Conservation (phyloP, 2,797 vertebrate genomes). For the Pangasius sanitwongsei region DNA sequence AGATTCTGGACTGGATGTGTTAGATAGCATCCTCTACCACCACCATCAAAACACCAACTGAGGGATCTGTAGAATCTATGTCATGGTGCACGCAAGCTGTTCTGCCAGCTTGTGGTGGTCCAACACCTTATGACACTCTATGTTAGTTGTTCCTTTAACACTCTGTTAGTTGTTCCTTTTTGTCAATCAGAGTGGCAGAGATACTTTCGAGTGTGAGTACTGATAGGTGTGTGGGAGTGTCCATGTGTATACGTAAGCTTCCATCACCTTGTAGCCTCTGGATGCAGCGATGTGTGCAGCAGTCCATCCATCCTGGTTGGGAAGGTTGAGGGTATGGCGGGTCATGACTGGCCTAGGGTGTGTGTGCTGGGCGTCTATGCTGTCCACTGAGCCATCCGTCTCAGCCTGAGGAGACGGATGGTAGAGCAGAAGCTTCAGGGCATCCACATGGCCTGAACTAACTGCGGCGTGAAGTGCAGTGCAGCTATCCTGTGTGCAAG, state of each 20-base stretch:
- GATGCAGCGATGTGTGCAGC: constrained; percentile 92
- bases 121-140: background rate
- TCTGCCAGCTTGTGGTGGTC: background rate
- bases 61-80: background rate
- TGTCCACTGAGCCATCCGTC: constrained; percentile 53
- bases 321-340: constrained; percentile 83
- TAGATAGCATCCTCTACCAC: background rate
- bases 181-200: background rate
- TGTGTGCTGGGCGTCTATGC: constrained; percentile 48
- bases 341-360: constrained; percentile 66
- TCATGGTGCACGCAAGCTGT: background rate
- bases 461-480: constrained; percentile 87
- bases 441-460: constrained; percentile 83
- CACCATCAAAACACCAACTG: background rate
- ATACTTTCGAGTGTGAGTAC: background rate
- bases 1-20: background rate
- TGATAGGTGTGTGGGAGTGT: background rate
- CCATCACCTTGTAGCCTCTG: constrained; percentile 88
- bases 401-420: constrained; percentile 61
- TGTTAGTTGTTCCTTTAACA: background rate
- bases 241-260: background rate
- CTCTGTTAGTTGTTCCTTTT: background rate
- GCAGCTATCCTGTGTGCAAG: constrained; percentile 83
- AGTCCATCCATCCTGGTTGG: constrained; percentile 90
- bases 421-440: constrained; percentile 86